Percentiles rank a stretch among this genome's conserved stretches.
These are phyloP conservation scores for Propithecus perrieri DNA, from an alignment of 2,797 vertebrate species.

Conservation along the genomic window DNA sequence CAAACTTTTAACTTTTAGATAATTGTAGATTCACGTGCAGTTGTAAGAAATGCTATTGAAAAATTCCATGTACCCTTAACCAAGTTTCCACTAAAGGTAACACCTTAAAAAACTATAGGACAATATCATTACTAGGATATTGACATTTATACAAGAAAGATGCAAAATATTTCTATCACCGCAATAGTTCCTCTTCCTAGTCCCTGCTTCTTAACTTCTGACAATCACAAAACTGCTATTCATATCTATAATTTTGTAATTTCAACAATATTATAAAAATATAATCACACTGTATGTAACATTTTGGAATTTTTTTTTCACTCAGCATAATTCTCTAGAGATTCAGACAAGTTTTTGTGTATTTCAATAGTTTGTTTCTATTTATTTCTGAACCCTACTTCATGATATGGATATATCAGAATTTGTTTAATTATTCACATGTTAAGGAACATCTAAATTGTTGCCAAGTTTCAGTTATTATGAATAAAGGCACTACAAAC, in stretches of 20 bases:
- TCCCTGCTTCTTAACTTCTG: background rate
- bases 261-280: background rate
- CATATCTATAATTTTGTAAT: background rate
- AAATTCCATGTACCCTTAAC: background rate
- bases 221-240: background rate
- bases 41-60: background rate
- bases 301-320: background rate
- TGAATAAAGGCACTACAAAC: background rate
- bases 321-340: background rate
- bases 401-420: background rate
- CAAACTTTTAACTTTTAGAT: background rate
- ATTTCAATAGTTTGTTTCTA: background rate
- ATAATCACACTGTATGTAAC: background rate
- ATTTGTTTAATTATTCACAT: background rate
- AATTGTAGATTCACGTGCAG: background rate
- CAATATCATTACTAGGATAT: background rate
- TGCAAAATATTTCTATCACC: background rate
- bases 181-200: background rate
- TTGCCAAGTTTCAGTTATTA: background rate
- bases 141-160: background rate
- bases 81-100: background rate
- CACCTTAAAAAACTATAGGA: background rate
- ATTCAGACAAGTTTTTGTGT: background rate
- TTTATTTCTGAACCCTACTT: background rate
- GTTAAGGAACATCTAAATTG: background rate